These are phyloP conservation scores for Cisticola juncidis DNA, from an alignment of 2,113 vertebrate genomes.

Conservation along the genomic window DNA sequence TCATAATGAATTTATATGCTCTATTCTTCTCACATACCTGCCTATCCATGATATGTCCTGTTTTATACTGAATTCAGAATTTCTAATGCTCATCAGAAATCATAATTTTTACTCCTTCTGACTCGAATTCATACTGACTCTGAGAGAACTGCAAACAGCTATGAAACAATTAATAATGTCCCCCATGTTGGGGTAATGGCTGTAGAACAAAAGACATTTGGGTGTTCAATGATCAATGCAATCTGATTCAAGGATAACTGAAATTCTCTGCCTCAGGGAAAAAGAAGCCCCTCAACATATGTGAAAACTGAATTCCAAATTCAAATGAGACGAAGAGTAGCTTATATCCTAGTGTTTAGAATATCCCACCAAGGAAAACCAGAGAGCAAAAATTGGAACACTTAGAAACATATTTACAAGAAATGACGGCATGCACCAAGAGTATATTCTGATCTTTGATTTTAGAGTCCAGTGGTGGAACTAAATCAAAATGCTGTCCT, in stretches of 20 bases:
- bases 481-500: constrained; percentile 27
- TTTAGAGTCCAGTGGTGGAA: constrained; percentile 14
- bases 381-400: neutral
- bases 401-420: constrained; percentile 24
- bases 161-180: neutral
- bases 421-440: neutral
- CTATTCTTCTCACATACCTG: neutral
- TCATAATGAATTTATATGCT: neutral
- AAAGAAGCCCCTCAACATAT: constrained; percentile 5
- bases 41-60: neutral
- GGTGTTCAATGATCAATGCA: neutral
- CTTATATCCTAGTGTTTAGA: neutral
- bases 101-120: neutral
- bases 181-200: neutral
- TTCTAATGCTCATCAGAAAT: neutral
- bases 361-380: neutral
- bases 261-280: neutral
- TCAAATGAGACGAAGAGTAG: neutral
- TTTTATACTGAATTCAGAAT: neutral
- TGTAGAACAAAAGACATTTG: neutral
- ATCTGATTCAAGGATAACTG: neutral
- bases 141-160: neutral
- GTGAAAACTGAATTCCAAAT: neutral
- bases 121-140: neutral
- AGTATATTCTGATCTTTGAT: constrained; percentile 6